These are phyloP conservation scores for Helogale parvula DNA, from an alignment of 2,113 vertebrate genomes.

Conservation along the genomic window DNA sequence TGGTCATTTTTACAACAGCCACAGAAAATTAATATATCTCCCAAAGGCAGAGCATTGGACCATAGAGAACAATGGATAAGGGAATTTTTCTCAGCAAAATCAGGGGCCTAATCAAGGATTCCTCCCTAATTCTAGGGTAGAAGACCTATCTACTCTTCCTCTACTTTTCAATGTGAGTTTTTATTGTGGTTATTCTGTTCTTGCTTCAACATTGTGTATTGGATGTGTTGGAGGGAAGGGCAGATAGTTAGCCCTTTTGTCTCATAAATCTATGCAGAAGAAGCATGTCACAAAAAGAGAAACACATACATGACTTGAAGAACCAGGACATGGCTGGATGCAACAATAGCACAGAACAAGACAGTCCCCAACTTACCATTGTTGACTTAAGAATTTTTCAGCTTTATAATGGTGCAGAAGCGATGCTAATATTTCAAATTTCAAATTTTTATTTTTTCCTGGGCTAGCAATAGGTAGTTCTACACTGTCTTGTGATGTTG, in stretches of 20 bases:
- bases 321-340: not conserved
- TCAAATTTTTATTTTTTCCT: not conserved
- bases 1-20: not conserved
- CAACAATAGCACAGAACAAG: not conserved
- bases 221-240: not conserved
- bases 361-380: not conserved
- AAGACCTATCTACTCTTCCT: not conserved
- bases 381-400: not conserved
- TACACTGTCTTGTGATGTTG: not conserved
- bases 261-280: not conserved
- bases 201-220: not conserved
- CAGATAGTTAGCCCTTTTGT: not conserved
- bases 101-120: not conserved
- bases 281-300: not conserved
- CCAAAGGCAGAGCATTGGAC: not conserved
- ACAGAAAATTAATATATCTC: not conserved
- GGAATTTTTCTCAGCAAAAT: not conserved
- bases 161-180: not conserved
- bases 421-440: not conserved
- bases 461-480: not conserved
- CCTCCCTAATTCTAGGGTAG: not conserved
- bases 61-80: not conserved
- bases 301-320: not conserved
- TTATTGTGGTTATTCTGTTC: not conserved
- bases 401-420: not conserved